Conservation (phyloP, 2,888 invertebrate species). For the Cheilosia urbana region DNA sequence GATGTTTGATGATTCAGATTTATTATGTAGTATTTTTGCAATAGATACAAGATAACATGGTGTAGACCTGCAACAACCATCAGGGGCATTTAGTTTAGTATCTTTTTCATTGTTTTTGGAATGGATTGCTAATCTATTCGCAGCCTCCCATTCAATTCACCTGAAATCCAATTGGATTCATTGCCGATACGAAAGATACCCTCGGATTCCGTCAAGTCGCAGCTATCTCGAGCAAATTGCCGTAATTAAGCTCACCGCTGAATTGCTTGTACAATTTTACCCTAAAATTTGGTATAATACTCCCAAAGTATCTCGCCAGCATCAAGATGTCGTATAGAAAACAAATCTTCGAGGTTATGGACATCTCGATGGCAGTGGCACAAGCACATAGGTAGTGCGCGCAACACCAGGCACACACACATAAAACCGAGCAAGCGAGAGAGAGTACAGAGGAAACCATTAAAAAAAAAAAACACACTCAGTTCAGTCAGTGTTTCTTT, state of each 20-base stretch:
- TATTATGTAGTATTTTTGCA: slow-evolving; percentile 6
- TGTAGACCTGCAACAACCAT: neutral
- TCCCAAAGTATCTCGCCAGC: slow-evolving; percentile 74
- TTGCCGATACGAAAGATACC: neutral
- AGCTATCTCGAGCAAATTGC: slow-evolving; percentile 4
- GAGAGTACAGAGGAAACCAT: slow-evolving; percentile 45
- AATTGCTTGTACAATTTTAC: slow-evolving; percentile 83
- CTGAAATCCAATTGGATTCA: slow-evolving; percentile 16
- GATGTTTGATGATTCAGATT: slow-evolving; percentile 55
- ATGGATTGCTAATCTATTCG: no score
- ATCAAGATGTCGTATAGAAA: slow-evolving; percentile 65
- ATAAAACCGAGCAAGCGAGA: slow-evolving; percentile 34
- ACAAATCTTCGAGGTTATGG: slow-evolving; percentile 72
- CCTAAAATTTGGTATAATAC: slow-evolving; percentile 83
- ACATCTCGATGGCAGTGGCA: slow-evolving; percentile 57
- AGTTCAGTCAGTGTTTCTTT: slow-evolving; percentile 26
- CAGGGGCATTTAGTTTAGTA: neutral
- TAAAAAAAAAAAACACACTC: slow-evolving; percentile 30
- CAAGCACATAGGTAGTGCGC: slow-evolving; percentile 70
- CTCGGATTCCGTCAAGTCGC: neutral
- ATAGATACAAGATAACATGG: neutral
- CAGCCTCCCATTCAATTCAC: neutral
- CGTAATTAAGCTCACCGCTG: slow-evolving; percentile 76
- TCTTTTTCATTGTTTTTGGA: slow-evolving; percentile 4
- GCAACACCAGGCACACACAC: slow-evolving; percentile 61